A percentile compares a stretch with the other conserved stretches of the same genome.
Conservation (phyloP, 92 coral and sea anemone species). For the Plumapathes pennacea region DNA sequence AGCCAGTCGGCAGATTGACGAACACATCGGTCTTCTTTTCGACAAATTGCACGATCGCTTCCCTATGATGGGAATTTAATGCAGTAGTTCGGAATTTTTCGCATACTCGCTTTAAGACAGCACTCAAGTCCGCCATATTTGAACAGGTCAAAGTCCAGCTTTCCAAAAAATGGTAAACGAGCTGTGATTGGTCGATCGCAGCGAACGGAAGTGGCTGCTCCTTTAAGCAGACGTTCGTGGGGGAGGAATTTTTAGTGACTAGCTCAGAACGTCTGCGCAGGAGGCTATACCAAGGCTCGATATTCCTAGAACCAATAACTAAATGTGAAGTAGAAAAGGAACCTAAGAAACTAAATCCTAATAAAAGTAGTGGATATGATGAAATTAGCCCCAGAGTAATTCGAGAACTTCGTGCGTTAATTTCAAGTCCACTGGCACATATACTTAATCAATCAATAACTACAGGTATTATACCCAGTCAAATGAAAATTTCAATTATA, state of each 20-base stretch:
- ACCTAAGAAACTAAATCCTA: too few relatives aligned
- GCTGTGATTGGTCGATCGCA: constrained; percentile 11
- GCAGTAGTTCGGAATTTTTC: not conserved
- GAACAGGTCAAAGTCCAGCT: constrained; percentile 21
- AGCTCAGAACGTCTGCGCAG: constrained; percentile 3
- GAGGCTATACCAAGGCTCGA: too few relatives aligned
- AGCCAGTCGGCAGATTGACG: constrained; percentile 31
- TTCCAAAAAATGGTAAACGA: constrained; percentile 20
- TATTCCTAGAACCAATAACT: too few relatives aligned
- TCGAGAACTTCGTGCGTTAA: too few relatives aligned
- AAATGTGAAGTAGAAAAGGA: too few relatives aligned
- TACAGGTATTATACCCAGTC: too few relatives aligned
- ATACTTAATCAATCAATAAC: too few relatives aligned
- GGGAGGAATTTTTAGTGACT: constrained; percentile 3
- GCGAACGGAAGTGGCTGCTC: constrained; percentile 10
- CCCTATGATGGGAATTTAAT: not conserved
- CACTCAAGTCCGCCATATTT: not conserved
- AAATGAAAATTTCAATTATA: too few relatives aligned
- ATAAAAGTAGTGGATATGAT: too few relatives aligned
- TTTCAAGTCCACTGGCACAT: too few relatives aligned
- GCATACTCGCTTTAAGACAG: constrained; percentile 9
- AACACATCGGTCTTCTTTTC: constrained; percentile 7
- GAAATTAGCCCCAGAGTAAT: too few relatives aligned
- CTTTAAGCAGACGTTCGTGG: constrained; percentile 13
- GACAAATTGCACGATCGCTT: constrained; percentile 7